phyloP scores from a whole-genome alignment of 2,113 vertebrate genomes.

The Euleptes europaea region DNA sequence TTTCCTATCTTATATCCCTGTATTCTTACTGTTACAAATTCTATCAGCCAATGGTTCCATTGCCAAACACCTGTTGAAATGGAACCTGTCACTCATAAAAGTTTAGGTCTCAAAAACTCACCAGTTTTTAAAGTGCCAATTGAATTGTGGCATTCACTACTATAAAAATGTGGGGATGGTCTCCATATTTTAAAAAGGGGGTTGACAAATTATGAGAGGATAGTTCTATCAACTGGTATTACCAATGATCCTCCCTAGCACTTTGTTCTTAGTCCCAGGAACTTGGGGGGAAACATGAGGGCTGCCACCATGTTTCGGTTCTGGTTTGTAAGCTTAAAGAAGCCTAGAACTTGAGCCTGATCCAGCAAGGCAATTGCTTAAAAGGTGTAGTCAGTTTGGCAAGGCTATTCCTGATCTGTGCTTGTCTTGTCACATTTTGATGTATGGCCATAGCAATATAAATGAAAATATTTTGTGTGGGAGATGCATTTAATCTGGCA shows the following conservation, averaged over 20 bases:
- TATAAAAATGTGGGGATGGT: background rate
- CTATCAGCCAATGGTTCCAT: no score
- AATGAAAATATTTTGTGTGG: background rate
- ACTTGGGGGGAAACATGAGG: fast-evolving
- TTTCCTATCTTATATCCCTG: no score
- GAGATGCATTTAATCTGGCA: background rate
- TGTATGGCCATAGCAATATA: background rate
- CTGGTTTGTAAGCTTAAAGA: background rate
- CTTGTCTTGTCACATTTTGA: background rate
- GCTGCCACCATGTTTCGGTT: background rate
- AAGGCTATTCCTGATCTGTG: background rate
- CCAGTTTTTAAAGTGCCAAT: background rate
- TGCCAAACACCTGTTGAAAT: no score
- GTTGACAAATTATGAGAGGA: no score
- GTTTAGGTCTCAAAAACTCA: no score
- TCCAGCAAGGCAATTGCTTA: background rate
- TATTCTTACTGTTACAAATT: no score
- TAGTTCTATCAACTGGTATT: background rate
- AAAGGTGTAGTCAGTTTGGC: background rate
- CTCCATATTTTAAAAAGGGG: background rate
- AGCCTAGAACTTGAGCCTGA: background rate
- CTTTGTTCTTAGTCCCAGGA: background rate
- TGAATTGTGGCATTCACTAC: background rate
- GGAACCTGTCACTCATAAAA: no score
- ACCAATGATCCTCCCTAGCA: background rate